A percentile compares a stretch with the other conserved stretches of the same genome.
Evolutionary conservation across 2,888 invertebrate genomes (phyloP).

Genomic region (Synergus japonicus): DNA sequence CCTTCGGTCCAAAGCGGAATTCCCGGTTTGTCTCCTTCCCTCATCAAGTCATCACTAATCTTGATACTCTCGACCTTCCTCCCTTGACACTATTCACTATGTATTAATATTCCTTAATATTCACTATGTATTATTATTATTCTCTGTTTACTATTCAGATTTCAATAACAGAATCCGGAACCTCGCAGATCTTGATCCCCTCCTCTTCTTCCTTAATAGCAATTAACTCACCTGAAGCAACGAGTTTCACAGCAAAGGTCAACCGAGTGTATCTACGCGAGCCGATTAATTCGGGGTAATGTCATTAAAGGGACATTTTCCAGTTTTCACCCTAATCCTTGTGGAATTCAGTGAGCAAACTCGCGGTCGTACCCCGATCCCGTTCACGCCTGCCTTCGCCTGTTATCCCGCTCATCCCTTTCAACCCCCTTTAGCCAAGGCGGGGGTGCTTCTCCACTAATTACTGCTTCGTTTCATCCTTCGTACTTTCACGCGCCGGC

Average conservation of each 20-base stretch:
- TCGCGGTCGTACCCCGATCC: slow-evolving; percentile 63
- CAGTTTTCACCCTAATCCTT: slow-evolving; percentile 76
- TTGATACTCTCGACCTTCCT: neutral
- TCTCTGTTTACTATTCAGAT: neutral
- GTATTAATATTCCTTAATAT: neutral
- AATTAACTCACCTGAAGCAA: slow-evolving; percentile 3
- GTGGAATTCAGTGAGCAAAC: slow-evolving; percentile 76
- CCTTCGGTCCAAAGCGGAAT: slow-evolving; percentile 50
- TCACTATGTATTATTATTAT: neutral
- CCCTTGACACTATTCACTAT: neutral
- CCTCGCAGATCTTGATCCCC: neutral
- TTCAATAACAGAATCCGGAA: neutral
- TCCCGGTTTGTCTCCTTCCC: slow-evolving; percentile 44
- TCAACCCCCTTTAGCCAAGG: slow-evolving; percentile 55
- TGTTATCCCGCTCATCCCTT: slow-evolving; percentile 68
- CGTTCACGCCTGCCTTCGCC: slow-evolving; percentile 73
- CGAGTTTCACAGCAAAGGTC: neutral
- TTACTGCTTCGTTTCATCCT: slow-evolving; percentile 73
- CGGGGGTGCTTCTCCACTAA: slow-evolving; percentile 72
- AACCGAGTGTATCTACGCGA: neutral
- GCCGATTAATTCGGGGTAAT: slow-evolving; percentile 73
- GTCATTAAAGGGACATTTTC: slow-evolving; percentile 77
- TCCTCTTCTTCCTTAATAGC: slow-evolving; percentile 2
- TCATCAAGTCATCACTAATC: slow-evolving; percentile 4
- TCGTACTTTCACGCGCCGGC: slow-evolving; percentile 67